Base-by-base conservation (phyloP, 2,113 vertebrate species). In the Python bivittatus region DNA sequence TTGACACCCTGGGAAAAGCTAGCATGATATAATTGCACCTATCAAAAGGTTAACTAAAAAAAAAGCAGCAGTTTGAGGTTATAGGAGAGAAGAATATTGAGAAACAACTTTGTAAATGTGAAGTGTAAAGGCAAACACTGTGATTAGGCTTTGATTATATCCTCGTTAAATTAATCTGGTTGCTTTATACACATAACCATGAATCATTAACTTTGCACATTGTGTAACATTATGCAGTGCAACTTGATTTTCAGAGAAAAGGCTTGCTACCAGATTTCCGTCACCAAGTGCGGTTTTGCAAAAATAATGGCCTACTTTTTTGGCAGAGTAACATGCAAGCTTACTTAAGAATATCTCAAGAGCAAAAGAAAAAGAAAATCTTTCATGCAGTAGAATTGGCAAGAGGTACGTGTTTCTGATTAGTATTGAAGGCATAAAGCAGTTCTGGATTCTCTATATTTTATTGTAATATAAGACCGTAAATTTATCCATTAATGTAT, bases 31-130 rank as follows among this genome's bases (percentile, higher is more conserved):
- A 90, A 95, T 90, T 95, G 95, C 93, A 94, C 60, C 86, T 64
- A 96, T 92, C 93, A 94, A 96, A 96, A 95, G 96, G 94, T 95
- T 93, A 92, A 89, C 38, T 93, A n/a, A 56, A 64, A 92, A 85
- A 96, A 93, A 93, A 95, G 38, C 95, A 91, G 93, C 94, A 94
- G 93, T 93, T 79, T 25, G 93, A 94, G 53, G 61, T 2, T 92
- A 38, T 68, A 90, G 90, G 93, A 92, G 95, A 94, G 94, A 96
- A 96, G 95, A 94, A 68, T 0, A 94, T 95, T 95, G 96, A 96
- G 95, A 84, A 93, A 88, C 85, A 54, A 72, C 48, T 79, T 42
- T 61, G 48, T 94, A 96, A 96, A 96, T 57, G 91, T 93, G 88
- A 94, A 90, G 48, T 87, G 88, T 89, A 91, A 85, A 95, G 53